Percentiles rank a stretch among this genome's conserved stretches.
phyloP scores from a whole-genome alignment of 2,888 invertebrate species.

The Cataglyphis rosenhaueri region DNA sequence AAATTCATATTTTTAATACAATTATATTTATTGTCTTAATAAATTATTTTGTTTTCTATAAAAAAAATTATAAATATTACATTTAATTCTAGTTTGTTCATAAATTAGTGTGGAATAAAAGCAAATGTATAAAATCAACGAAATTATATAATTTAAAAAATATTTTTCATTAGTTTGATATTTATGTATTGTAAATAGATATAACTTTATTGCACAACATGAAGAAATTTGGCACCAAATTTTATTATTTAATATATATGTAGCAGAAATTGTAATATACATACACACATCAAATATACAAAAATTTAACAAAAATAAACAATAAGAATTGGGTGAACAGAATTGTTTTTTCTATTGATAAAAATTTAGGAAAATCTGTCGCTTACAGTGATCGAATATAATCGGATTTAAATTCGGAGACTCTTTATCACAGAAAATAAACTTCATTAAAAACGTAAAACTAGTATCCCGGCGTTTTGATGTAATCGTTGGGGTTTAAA shows the following conservation, averaged over 20 bases:
- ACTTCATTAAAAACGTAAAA: conserved; percentile 24
- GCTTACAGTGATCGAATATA: neutral
- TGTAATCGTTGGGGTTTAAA: conserved; percentile 68
- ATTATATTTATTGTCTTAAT: no score
- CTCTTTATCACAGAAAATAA: conserved; percentile 8
- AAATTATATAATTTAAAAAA: neutral
- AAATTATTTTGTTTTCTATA: neutral
- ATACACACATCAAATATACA: neutral
- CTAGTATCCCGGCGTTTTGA: conserved; percentile 51
- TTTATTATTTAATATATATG: conserved; percentile 4
- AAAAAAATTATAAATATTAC: neutral
- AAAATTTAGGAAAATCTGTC: neutral
- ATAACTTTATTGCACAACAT: neutral
- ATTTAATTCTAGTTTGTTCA: neutral
- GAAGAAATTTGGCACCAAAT: neutral
- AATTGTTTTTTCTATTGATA: neutral
- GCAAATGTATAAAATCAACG: neutral
- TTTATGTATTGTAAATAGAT: neutral
- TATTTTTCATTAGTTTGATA: neutral
- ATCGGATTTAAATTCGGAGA: neutral
- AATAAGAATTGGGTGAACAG: neutral
- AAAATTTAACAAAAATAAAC: neutral
- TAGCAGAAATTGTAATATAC: neutral
- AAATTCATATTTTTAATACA: no score
- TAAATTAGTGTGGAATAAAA: neutral